phyloP scores from a whole-genome alignment of 2,113 vertebrate species.

The Myrmecobius fasciatus region DNA sequence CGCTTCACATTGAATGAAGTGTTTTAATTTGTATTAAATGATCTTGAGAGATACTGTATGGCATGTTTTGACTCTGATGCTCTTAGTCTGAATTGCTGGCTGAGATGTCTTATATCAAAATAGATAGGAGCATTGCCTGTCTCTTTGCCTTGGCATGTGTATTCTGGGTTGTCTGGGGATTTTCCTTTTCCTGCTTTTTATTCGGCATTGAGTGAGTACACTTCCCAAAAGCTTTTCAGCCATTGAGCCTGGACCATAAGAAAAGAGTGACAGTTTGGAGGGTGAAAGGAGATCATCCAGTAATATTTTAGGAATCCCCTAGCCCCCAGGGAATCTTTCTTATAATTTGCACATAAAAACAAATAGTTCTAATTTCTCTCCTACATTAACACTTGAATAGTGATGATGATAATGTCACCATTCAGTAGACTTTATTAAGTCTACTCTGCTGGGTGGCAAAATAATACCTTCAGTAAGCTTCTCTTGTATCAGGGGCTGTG shows the following conservation, averaged over 20 bases:
- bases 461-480: too few relatives aligned
- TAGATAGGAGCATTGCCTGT: accelerated
- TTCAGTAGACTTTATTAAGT: not conserved
- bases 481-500: too few relatives aligned
- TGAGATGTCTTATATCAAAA: not conserved
- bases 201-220: not conserved
- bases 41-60: not conserved
- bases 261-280: not conserved
- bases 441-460: not conserved
- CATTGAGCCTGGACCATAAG: not conserved
- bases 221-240: conserved; percentile 14
- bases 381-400: conserved; percentile 13
- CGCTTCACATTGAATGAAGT: conserved; percentile 43
- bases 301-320: conserved; percentile 30
- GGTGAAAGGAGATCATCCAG: not conserved
- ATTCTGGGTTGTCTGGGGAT: not conserved
- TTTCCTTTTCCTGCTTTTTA: conserved; percentile 43
- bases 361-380: conserved; percentile 47
- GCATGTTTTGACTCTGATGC: conserved; percentile 38
- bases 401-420: conserved; percentile 1
- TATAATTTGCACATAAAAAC: conserved; percentile 29
- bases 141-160: not conserved
- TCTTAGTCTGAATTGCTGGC: conserved; percentile 31
- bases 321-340: not conserved
- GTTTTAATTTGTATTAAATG: conserved; percentile 6